phyloP scores from a whole-genome alignment of 2,888 invertebrate species.

The Monochamus alternatus region DNA sequence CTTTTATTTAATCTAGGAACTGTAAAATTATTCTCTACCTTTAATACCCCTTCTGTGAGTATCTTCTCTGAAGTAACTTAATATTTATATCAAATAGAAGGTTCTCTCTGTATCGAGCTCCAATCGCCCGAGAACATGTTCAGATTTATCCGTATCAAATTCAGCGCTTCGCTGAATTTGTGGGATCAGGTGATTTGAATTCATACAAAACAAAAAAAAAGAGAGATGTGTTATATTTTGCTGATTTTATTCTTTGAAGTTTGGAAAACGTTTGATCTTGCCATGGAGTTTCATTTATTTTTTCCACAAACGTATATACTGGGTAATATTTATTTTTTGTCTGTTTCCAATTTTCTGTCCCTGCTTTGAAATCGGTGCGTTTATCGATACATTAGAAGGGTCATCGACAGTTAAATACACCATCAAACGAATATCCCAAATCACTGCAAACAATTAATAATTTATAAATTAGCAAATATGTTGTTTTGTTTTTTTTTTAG shows the following conservation, averaged over 20 bases:
- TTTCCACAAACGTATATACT: conserved; percentile 16
- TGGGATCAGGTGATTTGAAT: conserved; percentile 66
- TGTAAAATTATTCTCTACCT: background rate
- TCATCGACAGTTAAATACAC: conserved; percentile 7
- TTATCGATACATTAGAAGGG: background rate
- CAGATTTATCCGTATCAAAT: conserved; percentile 67
- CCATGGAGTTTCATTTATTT: conserved; percentile 34
- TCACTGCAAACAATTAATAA: background rate
- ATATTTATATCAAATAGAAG: conserved; percentile 38
- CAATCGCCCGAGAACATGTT: conserved; percentile 55
- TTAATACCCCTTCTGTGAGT: conserved; percentile 14
- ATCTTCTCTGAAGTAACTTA: conserved; percentile 35
- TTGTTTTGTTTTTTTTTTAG: too few relatives aligned
- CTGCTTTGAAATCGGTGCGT: background rate
- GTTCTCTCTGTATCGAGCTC: conserved; percentile 44
- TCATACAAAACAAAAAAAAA: conserved; percentile 56
- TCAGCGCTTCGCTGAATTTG: conserved; percentile 64
- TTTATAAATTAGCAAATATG: too few relatives aligned
- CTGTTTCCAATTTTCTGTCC: conserved; percentile 11
- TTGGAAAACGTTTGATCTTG: conserved; percentile 44
- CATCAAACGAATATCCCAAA: background rate
- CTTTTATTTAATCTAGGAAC: too few relatives aligned
- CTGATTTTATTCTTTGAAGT: conserved; percentile 60
- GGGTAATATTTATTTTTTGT: conserved; percentile 14
- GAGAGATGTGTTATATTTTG: conserved; percentile 43